A percentile compares a stretch with the other conserved stretches of the same genome.
phyloP scores from a whole-genome alignment of 2,888 invertebrate genomes.

The Yponomeuta evonymella region DNA sequence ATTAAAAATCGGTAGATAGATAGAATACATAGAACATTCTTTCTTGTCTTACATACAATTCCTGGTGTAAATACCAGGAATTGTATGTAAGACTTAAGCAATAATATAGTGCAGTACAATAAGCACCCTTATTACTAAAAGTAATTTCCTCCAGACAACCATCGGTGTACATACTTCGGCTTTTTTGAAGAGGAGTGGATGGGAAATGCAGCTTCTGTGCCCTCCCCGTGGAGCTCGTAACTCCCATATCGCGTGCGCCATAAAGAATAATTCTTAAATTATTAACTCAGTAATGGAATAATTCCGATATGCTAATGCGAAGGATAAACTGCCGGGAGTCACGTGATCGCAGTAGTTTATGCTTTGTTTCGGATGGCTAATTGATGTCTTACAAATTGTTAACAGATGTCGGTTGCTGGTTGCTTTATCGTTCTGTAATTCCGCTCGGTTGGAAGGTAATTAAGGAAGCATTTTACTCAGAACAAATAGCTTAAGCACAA shows the following conservation, averaged over 20 bases:
- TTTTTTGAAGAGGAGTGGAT: no score
- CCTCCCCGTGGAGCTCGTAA: slow-evolving; percentile 62
- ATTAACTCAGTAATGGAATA: slow-evolving; percentile 70
- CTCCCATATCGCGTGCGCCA: slow-evolving; percentile 59
- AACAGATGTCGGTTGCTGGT: neutral
- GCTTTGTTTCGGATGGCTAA: slow-evolving; percentile 27
- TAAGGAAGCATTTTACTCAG: neutral
- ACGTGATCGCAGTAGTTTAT: slow-evolving; percentile 43
- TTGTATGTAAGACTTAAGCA: no score
- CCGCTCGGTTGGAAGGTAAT: neutral
- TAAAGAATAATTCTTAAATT: slow-evolving; percentile 70
- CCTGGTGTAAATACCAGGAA: no score
- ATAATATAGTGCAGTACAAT: no score
- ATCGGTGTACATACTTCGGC: no score
- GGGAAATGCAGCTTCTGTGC: slow-evolving; percentile 12
- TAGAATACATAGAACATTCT: no score
- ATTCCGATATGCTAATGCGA: slow-evolving; percentile 67
- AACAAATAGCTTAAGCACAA: neutral
- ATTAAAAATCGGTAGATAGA: no score
- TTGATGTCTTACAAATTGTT: slow-evolving; percentile 15
- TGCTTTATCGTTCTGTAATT: neutral
- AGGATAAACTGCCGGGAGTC: slow-evolving; percentile 48
- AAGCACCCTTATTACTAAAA: no score
- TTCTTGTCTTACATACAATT: no score
- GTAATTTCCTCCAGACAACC: no score